Conservation (phyloP, 2,113 vertebrate genomes). For the Bos indicus region DNA sequence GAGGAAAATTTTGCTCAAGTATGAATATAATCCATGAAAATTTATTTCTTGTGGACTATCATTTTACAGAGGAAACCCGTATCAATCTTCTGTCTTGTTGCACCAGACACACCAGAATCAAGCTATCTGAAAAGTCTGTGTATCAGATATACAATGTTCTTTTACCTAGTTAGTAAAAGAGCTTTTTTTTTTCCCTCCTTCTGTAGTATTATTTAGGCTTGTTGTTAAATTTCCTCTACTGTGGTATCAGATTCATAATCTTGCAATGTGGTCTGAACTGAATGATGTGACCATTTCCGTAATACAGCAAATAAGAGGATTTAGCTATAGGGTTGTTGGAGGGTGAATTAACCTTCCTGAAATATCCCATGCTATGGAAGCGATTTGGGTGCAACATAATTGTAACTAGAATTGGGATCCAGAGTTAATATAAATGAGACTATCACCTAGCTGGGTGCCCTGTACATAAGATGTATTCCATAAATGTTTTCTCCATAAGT, state of each 20-base stretch:
- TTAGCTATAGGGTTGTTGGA: neutral
- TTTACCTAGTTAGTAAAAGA: neutral
- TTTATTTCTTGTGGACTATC: constrained; percentile 18
- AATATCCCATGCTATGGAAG: neutral
- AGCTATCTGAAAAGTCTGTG: neutral
- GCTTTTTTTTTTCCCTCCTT: neutral
- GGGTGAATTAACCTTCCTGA: neutral
- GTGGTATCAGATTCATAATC: neutral
- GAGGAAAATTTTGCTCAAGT: neutral
- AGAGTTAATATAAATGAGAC: neutral
- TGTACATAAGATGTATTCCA: neutral
- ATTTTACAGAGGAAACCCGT: neutral
- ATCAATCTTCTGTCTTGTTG: constrained; percentile 28
- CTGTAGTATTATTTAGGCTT: neutral
- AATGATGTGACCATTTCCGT: neutral
- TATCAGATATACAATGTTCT: neutral
- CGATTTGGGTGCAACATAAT: neutral
- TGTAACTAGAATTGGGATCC: neutral
- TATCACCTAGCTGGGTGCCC: neutral
- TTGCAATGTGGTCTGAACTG: neutral
- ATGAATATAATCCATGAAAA: constrained; percentile 61
- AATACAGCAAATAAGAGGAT: neutral
- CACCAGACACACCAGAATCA: neutral
- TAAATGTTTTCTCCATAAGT: neutral
- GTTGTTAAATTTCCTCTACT: neutral